Evolutionary conservation across 2,113 vertebrate species (phyloP).

Genomic region (Prolemur simus): DNA sequence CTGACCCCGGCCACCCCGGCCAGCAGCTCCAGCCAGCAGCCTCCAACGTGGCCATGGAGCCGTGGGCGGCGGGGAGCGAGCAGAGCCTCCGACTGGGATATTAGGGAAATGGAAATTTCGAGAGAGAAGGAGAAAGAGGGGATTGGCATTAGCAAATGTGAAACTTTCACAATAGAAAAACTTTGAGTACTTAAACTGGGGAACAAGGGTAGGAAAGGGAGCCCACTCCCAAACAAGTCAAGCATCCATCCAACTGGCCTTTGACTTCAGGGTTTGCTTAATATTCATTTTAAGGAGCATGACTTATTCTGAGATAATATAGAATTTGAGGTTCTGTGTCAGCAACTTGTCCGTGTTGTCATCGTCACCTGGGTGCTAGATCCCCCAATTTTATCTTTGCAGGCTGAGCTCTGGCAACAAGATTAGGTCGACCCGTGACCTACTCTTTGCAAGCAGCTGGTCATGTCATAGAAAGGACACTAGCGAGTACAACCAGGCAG

Average conservation of each 20-base stretch:
- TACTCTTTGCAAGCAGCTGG: not conserved
- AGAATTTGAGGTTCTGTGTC: not conserved
- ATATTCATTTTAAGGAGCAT: not conserved
- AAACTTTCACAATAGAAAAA: slow-evolving; percentile 29
- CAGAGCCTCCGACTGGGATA: not conserved
- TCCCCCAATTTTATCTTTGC: not conserved
- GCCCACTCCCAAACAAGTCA: not conserved
- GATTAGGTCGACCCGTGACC: not conserved
- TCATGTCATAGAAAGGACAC: not conserved
- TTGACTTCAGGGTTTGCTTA: not conserved
- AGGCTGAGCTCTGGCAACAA: not conserved
- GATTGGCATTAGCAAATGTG: slow-evolving; percentile 12
- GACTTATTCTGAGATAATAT: not conserved
- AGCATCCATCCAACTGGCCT: not conserved
- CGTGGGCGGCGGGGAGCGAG: not conserved
- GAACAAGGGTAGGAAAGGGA: not conserved
- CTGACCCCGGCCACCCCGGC: slow-evolving; percentile 67
- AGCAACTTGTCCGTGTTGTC: not conserved
- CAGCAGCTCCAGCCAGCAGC: slow-evolving; percentile 39
- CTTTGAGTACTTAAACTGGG: not conserved
- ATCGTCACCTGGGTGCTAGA: not conserved
- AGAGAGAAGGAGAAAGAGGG: not conserved
- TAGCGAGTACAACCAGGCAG: not conserved
- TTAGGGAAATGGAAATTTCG: slow-evolving; percentile 67
- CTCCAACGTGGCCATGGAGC: not conserved